Conservation (phyloP, 2,797 vertebrate species). For the Tamandua tetradactyla region DNA sequence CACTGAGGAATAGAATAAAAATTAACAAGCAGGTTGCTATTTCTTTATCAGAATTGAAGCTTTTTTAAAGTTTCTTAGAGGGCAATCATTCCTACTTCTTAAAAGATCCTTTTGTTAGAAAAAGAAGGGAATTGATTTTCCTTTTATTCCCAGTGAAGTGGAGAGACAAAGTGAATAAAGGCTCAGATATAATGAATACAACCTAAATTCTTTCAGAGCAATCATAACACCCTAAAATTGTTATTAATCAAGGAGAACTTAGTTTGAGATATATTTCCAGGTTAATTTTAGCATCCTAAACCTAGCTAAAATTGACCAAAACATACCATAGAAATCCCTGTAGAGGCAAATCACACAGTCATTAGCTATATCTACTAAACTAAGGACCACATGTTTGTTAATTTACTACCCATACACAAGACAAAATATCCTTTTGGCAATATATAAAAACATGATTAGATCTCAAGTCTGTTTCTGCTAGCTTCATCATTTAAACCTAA, state of each 20-base stretch:
- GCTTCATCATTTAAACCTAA: slow-evolving; percentile 23
- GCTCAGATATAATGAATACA: slow-evolving; percentile 1
- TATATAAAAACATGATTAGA: not conserved
- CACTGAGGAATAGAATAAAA: slow-evolving; percentile 52
- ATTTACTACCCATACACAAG: not conserved
- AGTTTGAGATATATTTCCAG: not conserved
- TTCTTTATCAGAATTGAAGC: slow-evolving; percentile 67
- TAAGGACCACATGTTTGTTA: not conserved
- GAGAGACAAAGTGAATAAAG: slow-evolving; percentile 62
- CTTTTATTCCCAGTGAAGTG: slow-evolving; percentile 69
- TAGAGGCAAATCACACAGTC: not conserved
- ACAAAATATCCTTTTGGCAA: not conserved
- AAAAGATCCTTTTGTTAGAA: slow-evolving; percentile 59
- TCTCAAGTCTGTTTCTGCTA: not conserved
- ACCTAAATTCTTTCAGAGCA: slow-evolving; percentile 49
- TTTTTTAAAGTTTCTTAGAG: slow-evolving; percentile 45
- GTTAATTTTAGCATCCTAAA: slow-evolving; percentile 43
- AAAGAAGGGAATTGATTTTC: slow-evolving; percentile 64
- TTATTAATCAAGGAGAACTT: slow-evolving; percentile 4
- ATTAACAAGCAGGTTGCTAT: slow-evolving; percentile 38
- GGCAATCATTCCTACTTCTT: slow-evolving; percentile 36
- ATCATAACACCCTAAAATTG: not conserved
- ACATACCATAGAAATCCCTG: not conserved
- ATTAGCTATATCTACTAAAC: not conserved
- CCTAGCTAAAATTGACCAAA: not conserved